phyloP scores from a whole-genome alignment of 2,113 vertebrate genomes.

The Reinhardtius hippoglossoides region DNA sequence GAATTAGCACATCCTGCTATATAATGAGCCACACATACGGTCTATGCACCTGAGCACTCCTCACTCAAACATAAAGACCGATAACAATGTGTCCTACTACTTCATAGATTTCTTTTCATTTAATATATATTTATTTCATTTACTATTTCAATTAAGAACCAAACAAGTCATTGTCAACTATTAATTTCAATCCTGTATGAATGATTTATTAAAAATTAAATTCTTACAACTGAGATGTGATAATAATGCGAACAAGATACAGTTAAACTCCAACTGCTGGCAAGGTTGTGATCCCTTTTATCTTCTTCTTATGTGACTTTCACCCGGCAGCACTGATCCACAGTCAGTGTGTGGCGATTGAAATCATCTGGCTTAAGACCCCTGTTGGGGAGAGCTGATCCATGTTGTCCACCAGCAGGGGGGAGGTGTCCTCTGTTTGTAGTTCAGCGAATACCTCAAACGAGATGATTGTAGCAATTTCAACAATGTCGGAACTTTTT shows the following conservation, averaged over 20 bases:
- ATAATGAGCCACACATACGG: background rate
- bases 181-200: no score
- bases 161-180: background rate
- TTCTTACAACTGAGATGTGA: no score
- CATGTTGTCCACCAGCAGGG: conserved; percentile 40
- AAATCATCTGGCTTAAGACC: background rate
- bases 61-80: background rate
- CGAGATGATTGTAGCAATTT: no score
- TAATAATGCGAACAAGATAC: background rate
- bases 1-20: background rate
- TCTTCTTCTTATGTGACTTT: background rate
- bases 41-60: background rate
- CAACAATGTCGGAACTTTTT: no score
- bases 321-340: background rate
- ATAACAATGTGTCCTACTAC: no score
- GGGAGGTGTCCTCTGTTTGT: background rate
- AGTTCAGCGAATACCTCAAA: no score
- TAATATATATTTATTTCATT: conserved; percentile 30
- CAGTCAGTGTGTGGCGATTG: background rate
- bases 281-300: no score
- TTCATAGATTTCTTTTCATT: background rate
- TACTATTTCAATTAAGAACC: conserved; percentile 27
- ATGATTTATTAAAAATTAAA: no score
- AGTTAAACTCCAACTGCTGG: background rate
- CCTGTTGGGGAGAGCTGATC: background rate